Conservation (phyloP, 2,888 invertebrate genomes). For the Sphaeridia pumilis region DNA sequence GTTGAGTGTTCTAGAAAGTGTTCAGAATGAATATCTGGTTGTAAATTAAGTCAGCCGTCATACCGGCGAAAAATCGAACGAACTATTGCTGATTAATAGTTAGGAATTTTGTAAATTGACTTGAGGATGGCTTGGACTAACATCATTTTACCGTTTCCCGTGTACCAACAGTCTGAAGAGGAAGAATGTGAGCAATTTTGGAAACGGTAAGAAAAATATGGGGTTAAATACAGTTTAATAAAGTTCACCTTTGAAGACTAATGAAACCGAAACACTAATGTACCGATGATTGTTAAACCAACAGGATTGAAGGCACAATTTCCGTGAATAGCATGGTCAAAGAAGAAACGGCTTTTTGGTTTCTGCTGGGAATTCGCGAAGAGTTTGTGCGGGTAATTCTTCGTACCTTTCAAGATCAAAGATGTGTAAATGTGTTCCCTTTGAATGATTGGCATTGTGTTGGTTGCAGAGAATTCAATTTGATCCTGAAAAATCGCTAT, state of each 20-base stretch:
- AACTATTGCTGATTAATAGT: no score
- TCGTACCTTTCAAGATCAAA: background rate
- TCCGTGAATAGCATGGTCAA: conserved; percentile 1
- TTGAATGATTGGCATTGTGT: background rate
- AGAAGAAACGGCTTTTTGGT: conserved; percentile 12
- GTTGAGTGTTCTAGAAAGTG: no score
- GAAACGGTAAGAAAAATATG: background rate
- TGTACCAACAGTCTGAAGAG: conserved; percentile 7
- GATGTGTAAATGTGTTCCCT: background rate
- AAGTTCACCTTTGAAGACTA: background rate
- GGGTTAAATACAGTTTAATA: background rate
- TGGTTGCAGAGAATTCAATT: conserved; percentile 11
- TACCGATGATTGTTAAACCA: background rate
- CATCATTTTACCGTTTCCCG: conserved; percentile 7
- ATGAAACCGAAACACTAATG: no score
- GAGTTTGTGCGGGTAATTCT: conserved; percentile 4
- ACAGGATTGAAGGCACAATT: background rate
- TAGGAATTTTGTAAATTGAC: background rate
- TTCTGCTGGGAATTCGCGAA: conserved; percentile 8
- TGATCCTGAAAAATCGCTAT: conserved; percentile 3
- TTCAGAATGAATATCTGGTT: no score
- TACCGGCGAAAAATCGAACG: no score
- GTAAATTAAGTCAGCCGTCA: no score
- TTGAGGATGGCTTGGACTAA: conserved; percentile 9
- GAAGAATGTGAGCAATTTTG: conserved; percentile 7